Evolutionary conservation across 2,113 vertebrate species (phyloP), one percentile per base, ranked within the genome.

Genomic region (Laticauda laticaudata): DNA sequence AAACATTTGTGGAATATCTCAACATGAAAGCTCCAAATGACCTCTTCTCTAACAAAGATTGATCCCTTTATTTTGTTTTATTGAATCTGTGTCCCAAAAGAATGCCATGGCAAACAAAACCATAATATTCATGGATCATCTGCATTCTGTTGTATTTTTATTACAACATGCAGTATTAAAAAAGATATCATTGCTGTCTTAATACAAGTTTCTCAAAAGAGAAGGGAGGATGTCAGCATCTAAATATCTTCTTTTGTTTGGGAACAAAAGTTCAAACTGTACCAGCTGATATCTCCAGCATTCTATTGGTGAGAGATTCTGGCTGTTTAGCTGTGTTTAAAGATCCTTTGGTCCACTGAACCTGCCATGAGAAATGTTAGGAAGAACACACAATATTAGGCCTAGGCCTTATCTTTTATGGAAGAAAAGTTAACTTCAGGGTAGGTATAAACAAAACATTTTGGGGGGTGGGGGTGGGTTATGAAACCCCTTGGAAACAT

Each of bases 81-180:
- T 34, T 39, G 90, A 55, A 55, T 64, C 91, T 75, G 55, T 61
- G 55, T 5, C 26, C 21, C 14, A 2, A 39, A 26, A 57, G 0
- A 45, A 59, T 86, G 89, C 26, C 86, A 21, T 92, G 57, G 57
- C 10, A 92, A 92, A 92, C 61, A 12, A 95, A 87, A 48, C 20
- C 55, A 55, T 6, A 20, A 43, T 43, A 81, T 0, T 0, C 14
- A 51, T 34, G 53, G 5, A 90, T 24, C 29, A 18, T 91, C 23
- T 39, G 34, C 8, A 15, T 87, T 90, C 89, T 69, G 64, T 92
- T 89, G 86, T n/a, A 54, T 2, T 55, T 89, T 88, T 64, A n/a
- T 1, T 0, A 43, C 23, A 91, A 90, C 14, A n/a, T 6, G 8
- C 18, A 12, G 7, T 34, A 92, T 48, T 94, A 61, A 91, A 91